Base-by-base conservation (phyloP, 2,888 invertebrate genomes). In the Junonia oenone region DNA sequence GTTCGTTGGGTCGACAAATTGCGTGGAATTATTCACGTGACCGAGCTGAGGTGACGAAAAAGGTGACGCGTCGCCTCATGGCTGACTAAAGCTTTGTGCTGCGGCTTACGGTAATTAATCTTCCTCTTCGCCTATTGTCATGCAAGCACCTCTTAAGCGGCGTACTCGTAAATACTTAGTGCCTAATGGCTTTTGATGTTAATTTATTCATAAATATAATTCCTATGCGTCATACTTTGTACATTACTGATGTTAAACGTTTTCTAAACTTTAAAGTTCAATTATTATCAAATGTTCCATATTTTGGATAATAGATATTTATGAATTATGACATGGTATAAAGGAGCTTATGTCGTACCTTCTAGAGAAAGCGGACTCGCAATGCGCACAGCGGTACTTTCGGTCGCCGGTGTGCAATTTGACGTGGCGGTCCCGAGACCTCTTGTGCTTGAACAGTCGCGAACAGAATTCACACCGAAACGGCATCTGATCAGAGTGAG, bases 391-490 rank as follows among this genome's bases (percentile, higher is more conserved):
- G 76, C 96, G 94, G 87, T 97, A 97, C 82, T 96, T 96, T 77
- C 96, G 92, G 82, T 97, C 97, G 8, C 97, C 97, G 0, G 97
- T 97, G 86, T 98, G 98, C 58, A 98, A 92, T 81, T 98, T 98
- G 69, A 97, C 95, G 87, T 98, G 98, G 17, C 98, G 93, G 84
- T 98, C 98, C 53, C 98, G 92, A 63, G 97, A 97, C 29, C 98
- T 92, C 82, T 98, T 98, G 91, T 98, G 98, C 83, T 98, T 98
- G 92, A 98, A 98, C 64, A 97, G 91, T 62, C 98, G 93, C 58
- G 95, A 94, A 86, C 98, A 98, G 88, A 95, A 97, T 68, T 95
- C 95, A 84, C 98, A 98, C 65, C 95, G 95, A 84, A 96, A 98
- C 60, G 97, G 97, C 93, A 98, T 94, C 83, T 96, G 95, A 75